Evolutionary conservation across 2,888 invertebrate species (phyloP), one percentile per base, ranked within the genome.

Genomic region (Acleris emargana): DNA sequence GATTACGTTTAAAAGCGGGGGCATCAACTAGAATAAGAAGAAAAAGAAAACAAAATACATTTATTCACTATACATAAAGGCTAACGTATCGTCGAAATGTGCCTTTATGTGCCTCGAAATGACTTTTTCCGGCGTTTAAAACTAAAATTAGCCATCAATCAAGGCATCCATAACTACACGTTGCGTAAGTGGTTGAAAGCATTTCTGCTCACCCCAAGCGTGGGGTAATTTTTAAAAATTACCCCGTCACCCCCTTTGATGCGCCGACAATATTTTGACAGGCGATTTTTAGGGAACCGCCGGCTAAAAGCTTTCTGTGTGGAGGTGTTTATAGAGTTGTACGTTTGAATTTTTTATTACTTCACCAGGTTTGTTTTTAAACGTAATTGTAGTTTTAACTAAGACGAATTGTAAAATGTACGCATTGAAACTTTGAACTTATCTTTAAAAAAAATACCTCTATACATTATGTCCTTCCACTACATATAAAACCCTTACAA

Each of bases 181-280:
- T 71, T 70, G 68, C 60, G 64, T 68, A 73, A 73, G 75, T 69
- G 73, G 68, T 62, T 73, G 72, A 76, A 74, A 75, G 70, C 72
- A 70, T 71, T 72, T 71, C 72, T 74, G 72, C 68, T 63, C 69
- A 71, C 71, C 70, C 66, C 55, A 49, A 38, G 58, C 52, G 49
- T 63, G 63, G 61, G 60, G 71, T 63, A 70, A 72, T 70, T 70
- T 68, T 70, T 38, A 38, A 69, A 70, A 73, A 71, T 76, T 79
- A 82, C 78, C 71, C 58, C 73, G 70, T 73, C 77, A 76, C 76
- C 78, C 76, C 79, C 82, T 84, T 84, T 85, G 82, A 86, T 77
- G 80, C 62, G 72, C 84, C 86, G 84, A 75, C 82, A 78, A 80
- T 87, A 82, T 87, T 89, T 86, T 88, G 88, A 88, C 88, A 86